A percentile compares a stretch with the other conserved stretches of the same genome.
These are phyloP conservation scores for Myotis planiceps DNA, from an alignment of 2,797 vertebrate species.

Conservation along the genomic window DNA sequence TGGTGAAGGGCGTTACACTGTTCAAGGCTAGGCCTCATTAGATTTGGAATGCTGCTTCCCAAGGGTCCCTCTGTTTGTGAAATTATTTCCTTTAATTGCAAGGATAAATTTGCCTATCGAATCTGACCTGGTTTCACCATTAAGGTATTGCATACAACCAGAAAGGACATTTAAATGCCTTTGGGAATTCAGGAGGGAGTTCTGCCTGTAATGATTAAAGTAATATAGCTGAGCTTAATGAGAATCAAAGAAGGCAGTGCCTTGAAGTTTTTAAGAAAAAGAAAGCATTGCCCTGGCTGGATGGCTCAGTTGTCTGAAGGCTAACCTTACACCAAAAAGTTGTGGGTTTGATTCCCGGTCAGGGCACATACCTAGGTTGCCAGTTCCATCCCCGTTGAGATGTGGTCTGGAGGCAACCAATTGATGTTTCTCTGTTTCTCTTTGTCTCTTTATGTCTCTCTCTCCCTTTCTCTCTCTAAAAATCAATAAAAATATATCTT, in stretches of 20 bases:
- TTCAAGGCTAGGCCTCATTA: not conserved
- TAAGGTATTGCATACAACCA: not conserved
- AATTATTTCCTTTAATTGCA: not conserved
- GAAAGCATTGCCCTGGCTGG: not conserved
- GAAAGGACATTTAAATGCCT: not conserved
- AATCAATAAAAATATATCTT: not conserved
- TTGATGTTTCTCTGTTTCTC: not conserved
- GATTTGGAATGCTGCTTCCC: not conserved
- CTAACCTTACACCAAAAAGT: not conserved
- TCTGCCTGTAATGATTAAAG: not conserved
- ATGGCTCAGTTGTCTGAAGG: not conserved
- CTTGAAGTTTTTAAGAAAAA: slow-evolving; percentile 21
- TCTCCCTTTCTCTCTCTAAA: not conserved
- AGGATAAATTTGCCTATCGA: not conserved
- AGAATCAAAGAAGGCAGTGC: not conserved
- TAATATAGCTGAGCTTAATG: not conserved
- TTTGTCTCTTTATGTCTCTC: not conserved
- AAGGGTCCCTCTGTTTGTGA: not conserved
- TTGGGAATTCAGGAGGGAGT: not conserved
- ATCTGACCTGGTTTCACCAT: not conserved
- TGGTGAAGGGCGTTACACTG: not conserved
- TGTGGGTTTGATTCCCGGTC: not conserved
- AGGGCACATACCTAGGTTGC: not conserved
- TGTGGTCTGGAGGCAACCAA: not conserved
- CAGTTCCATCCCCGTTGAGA: not conserved